Conservation (phyloP, 1,140 invertebrate species). For the Caerostris darwini region DNA sequence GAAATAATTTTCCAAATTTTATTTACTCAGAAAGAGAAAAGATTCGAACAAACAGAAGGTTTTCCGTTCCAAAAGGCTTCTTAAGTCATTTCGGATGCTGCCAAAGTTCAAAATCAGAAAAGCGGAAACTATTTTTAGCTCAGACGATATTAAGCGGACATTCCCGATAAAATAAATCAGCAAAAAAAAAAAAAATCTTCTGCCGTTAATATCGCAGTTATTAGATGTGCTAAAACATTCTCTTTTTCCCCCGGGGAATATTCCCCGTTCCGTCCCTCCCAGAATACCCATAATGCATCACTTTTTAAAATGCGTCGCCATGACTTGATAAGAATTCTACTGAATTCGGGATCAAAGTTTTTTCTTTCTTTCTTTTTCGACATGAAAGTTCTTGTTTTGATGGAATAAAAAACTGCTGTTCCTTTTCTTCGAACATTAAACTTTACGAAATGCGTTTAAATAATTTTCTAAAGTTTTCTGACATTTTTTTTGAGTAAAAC, state of each 20-base stretch:
- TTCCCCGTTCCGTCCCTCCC: neutral
- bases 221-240: neutral
- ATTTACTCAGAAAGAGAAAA: too few species aligned
- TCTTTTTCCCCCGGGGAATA: neutral
- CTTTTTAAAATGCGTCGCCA: neutral
- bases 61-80: neutral
- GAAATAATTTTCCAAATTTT: too few species aligned
- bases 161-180: conserved; percentile 9
- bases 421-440: too few species aligned
- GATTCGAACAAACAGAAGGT: too few species aligned
- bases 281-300: neutral
- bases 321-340: conserved; percentile 9
- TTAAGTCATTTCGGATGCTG: neutral
- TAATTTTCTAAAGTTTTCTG: too few species aligned
- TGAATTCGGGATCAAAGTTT: neutral
- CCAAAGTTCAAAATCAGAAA: neutral
- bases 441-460: too few species aligned
- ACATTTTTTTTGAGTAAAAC: too few species aligned
- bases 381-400: neutral
- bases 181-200: too few species aligned
- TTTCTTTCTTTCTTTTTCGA: neutral
- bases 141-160: neutral
- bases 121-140: neutral
- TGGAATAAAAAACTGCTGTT: neutral
- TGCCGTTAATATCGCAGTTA: conserved; percentile 23